Evolutionary conservation across 2,797 vertebrate species (phyloP), one percentile per base, ranked within the genome.

Genomic region (Hemitrygon akajei): DNA sequence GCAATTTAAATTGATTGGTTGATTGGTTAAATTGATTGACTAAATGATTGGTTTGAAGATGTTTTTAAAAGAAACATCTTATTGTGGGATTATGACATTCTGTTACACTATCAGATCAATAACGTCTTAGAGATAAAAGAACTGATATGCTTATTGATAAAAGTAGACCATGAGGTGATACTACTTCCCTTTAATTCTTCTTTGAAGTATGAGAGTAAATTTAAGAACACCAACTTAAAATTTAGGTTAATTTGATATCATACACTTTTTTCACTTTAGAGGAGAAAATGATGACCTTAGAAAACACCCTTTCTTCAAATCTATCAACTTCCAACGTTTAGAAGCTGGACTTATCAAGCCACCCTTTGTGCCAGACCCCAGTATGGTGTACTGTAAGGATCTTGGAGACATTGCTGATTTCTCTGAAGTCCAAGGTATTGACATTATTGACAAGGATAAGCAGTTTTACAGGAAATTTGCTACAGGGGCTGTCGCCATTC

Each of bases 351-450:
- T 98, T 63, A 93, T 98, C 22, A 96, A 97, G 1, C 97, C 98
- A 18, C 98, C 98, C 0, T 99, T 98, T 97, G 96, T 97, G 94
- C 98, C 98, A 95, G 98, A 98, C 95, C 97, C 98, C 94, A 98
- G 97, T 0, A 97, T 98, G 7, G 98, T 99, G 95, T 99, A 99
- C 94, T 98, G 98, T 95, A 99, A 98, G 95, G 98, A 99, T 95
- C 95, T 98, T 0, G 96, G 96, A 93, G 98, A 98, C 95, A 99
- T 98, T 34, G 97, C 97, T 0, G 98, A 98, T 95, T 98, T 99
- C 96, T 99, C 98, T 0, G 98, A 99, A 95, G 94, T 98, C 94
- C 97, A 96, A 94, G 98, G 98, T 94, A 97, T 98, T 3, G 97
- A 97, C 94, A 98, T 99, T 93, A 97, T 98, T 37, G 96, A 97